Conservation (phyloP, 2,797 vertebrate genomes). For the Octomys mimax region DNA sequence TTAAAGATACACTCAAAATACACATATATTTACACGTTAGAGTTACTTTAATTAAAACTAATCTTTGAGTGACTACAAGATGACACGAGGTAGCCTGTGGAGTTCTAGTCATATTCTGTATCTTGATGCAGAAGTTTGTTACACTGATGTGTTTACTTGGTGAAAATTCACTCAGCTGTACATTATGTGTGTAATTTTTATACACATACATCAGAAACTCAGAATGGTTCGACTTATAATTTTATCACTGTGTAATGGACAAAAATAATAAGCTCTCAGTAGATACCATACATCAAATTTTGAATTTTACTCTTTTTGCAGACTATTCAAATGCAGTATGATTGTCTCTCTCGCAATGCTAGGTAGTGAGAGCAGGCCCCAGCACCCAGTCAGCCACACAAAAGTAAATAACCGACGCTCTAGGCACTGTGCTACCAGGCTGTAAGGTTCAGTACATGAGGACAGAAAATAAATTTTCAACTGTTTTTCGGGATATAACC, state of each 20-base stretch:
- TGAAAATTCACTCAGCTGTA: conserved; percentile 54
- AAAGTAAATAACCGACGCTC: not conserved
- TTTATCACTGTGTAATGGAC: not conserved
- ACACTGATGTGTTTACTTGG: not conserved
- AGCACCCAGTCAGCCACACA: not conserved
- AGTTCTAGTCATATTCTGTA: conserved; percentile 23
- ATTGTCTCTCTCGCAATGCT: not conserved
- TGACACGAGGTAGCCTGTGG: not conserved
- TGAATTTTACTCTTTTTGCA: not conserved
- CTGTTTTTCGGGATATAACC: conserved; percentile 1
- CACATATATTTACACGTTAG: not conserved
- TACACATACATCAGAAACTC: not conserved
- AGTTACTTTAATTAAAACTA: conserved; percentile 64
- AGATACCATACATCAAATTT: not conserved
- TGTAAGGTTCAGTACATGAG: not conserved
- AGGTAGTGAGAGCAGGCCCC: not conserved
- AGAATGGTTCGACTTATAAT: not conserved
- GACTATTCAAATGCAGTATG: not conserved
- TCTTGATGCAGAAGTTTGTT: not conserved
- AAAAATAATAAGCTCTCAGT: not conserved
- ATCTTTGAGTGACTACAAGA: conserved; percentile 45
- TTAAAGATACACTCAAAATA: conserved; percentile 67
- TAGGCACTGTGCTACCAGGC: not conserved
- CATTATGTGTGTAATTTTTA: conserved; percentile 13
- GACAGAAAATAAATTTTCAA: not conserved